phyloP scores from a whole-genome alignment of 92 coral and sea anemone genomes.

The Epizoanthus illoricatus region DNA sequence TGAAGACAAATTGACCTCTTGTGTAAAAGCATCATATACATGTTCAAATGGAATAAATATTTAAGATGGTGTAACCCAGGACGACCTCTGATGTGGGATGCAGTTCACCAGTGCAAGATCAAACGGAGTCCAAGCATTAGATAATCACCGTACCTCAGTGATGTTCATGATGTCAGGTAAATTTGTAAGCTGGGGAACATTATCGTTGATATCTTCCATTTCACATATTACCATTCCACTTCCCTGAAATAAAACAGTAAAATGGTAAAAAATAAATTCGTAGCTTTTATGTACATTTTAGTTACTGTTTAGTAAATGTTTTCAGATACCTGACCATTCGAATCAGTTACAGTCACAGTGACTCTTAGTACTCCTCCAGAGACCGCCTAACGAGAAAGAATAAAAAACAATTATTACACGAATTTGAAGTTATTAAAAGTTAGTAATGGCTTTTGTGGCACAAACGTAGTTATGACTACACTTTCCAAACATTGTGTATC shows the following conservation, averaged over 20 bases:
- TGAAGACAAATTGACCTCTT: no score
- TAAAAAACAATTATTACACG: background rate
- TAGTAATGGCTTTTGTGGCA: no score
- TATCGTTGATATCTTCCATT: conserved; percentile 17
- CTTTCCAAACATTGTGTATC: no score
- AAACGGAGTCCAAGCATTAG: no score
- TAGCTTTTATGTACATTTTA: background rate
- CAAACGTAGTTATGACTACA: no score
- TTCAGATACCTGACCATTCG: background rate
- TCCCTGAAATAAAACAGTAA: background rate
- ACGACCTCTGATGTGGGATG: no score
- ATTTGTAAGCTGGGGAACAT: conserved; percentile 18
- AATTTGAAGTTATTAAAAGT: no score
- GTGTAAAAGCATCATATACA: no score
- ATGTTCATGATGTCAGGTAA: background rate
- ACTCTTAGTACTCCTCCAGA: background rate
- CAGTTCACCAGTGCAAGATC: no score
- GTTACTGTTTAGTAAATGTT: background rate
- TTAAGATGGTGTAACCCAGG: no score
- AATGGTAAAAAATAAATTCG: background rate
- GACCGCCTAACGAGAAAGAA: conserved; percentile 2
- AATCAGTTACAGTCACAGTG: background rate
- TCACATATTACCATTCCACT: background rate
- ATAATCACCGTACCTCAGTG: conserved; percentile 10
- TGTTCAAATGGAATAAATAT: no score